Conservation (phyloP, 2,113 vertebrate species). For the Collichthys lucidus region DNA sequence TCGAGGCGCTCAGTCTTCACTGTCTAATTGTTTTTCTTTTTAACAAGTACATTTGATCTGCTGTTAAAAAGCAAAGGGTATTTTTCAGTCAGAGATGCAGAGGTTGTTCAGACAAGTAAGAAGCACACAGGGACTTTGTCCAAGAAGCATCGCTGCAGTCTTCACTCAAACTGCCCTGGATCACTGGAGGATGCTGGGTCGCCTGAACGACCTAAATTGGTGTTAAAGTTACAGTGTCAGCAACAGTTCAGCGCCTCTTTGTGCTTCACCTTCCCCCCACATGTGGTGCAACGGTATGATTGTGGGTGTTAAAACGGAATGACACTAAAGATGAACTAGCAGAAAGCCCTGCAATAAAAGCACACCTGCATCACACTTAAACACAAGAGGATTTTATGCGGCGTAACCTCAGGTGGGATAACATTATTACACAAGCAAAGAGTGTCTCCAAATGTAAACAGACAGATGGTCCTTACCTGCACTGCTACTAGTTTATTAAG, state of each 20-base stretch:
- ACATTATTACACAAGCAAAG: constrained; percentile 13
- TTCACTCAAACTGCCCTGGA: constrained; percentile 6
- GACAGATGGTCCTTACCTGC: constrained; percentile 14
- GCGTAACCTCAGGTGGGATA: constrained; percentile 26
- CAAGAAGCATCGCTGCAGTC: not conserved
- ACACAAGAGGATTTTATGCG: not conserved
- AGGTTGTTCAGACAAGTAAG: constrained; percentile 24
- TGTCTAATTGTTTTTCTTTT: constrained; percentile 67
- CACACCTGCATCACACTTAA: constrained; percentile 36
- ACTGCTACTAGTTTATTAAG: constrained; percentile 13
- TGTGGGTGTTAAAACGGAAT: constrained; percentile 44
- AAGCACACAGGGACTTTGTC: constrained; percentile 7
- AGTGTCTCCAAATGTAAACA: constrained; percentile 27
- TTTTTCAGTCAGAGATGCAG: constrained; percentile 57
- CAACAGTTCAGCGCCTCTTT: constrained; percentile 28
- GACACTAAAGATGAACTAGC: not conserved
- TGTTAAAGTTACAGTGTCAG: constrained; percentile 28
- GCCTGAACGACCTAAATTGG: constrained; percentile 26
- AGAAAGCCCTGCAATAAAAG: constrained; percentile 13
- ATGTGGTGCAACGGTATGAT: constrained; percentile 25
- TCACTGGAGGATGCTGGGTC: constrained; percentile 14
- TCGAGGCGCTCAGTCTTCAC: constrained; percentile 45
- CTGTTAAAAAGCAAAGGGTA: constrained; percentile 48
- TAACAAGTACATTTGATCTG: constrained; percentile 47
- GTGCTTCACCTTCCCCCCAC: constrained; percentile 22